Evolutionary conservation across 2,888 invertebrate genomes (phyloP).

Genomic region (Caenorhabditis doughertyi): DNA sequence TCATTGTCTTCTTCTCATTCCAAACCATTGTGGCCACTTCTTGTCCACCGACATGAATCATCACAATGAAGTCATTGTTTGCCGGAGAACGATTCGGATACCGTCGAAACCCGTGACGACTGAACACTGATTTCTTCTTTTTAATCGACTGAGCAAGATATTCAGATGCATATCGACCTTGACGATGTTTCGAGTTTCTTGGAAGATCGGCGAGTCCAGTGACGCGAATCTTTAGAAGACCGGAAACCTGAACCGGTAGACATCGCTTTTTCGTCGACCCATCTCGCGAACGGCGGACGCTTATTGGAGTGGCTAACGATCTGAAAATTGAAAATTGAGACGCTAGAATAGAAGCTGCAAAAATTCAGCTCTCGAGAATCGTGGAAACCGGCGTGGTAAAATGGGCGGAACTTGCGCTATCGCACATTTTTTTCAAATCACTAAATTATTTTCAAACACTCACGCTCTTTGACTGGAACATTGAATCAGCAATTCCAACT

Average conservation of each 20-base stretch:
- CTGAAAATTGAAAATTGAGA: no score
- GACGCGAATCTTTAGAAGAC: slow-evolving; percentile 55
- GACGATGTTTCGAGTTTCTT: slow-evolving; percentile 9
- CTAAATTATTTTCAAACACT: background rate
- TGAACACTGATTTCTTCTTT: slow-evolving; percentile 51
- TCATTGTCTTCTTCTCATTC: slow-evolving; percentile 65
- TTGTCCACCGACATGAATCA: slow-evolving; percentile 59
- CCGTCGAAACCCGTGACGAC: slow-evolving; percentile 29
- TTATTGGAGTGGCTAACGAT: slow-evolving; percentile 21
- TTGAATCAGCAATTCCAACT: slow-evolving; percentile 46
- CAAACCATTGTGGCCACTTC: slow-evolving; percentile 51
- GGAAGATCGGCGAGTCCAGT: slow-evolving; percentile 49
- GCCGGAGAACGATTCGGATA: slow-evolving; percentile 10
- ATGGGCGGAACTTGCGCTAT: background rate
- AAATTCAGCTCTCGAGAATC: background rate
- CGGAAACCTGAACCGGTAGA: slow-evolving; percentile 48
- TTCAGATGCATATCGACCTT: slow-evolving; percentile 50
- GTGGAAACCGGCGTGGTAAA: background rate
- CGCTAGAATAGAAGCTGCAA: no score
- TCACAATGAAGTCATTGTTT: slow-evolving; percentile 52
- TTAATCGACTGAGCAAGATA: slow-evolving; percentile 25
- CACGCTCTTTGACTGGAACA: slow-evolving; percentile 24
- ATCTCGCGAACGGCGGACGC: slow-evolving; percentile 26
- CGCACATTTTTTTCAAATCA: background rate
- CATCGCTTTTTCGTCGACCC: background rate